Base-by-base conservation (phyloP, 2,888 invertebrate genomes). In the Macaria notata region DNA sequence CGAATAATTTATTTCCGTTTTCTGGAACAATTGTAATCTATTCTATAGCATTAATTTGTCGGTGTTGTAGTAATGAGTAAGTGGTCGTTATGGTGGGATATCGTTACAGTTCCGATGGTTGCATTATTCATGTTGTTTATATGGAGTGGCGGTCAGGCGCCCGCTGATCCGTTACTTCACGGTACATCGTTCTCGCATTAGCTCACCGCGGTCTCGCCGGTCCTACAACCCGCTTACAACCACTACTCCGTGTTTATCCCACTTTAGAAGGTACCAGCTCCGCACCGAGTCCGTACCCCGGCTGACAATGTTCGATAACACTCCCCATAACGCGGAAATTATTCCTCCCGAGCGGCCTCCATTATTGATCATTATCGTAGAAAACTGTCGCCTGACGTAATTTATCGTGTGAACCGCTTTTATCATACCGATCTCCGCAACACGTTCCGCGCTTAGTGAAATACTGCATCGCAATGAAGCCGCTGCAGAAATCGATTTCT, bases 161-260 rank as follows among this genome's bases (percentile, higher is more conserved):
- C 43, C 53, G 56, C 56, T 65, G 66, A 65, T 64, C 66, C 63
- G 65, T 61, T 61, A 62, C 60, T 61, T 54, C 65, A 56, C 63
- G 61, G 61, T 68, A 69, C 70, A 72, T 64, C 58, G 63, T 58
- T 69, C 69, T 58, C 59, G 63, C 64, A 69, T 69, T 69, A 70
- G 52, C 65, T 62, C 59, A 60, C 64, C 58, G 66, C 71, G 79
- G 75, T 75, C 73, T 49, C 30, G 44, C 46, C 56, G 53, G 53
- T 44, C 49, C 52, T 59, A 56, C 56, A 57, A 57, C 43, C 61
- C 47, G 29, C 31, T 49, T 54, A 48, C 29, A 39, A 31, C 36
- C 31, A 19, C 42, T 42, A 47, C 31, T 6, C 33, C 7, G 4
- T 36, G 33, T 36, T 19, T 19, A 19, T 19, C 19, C 19, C 19